Percentiles rank a stretch among this genome's conserved stretches.
Conservation (phyloP, 30 jellyfish, hydroid and myxozoan genomes). For the Turritopsis dohrnii region DNA sequence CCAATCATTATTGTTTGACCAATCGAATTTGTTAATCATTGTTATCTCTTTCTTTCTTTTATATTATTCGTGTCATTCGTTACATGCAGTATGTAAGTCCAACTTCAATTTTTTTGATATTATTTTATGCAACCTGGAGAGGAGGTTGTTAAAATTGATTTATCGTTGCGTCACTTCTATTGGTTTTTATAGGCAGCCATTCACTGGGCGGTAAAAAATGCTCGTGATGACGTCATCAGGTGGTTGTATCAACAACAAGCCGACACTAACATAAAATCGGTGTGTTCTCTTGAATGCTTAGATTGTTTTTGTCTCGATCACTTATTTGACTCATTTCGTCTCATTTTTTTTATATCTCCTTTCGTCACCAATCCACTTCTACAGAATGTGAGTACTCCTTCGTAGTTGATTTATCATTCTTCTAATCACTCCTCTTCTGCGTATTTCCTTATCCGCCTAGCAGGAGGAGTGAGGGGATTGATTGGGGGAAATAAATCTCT, state of each 20-base stretch:
- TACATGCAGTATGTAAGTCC: not conserved
- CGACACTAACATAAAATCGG: constrained; percentile 24
- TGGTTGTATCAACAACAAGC: constrained; percentile 14
- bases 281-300: not conserved
- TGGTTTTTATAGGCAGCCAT: constrained; percentile 15
- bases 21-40: not conserved
- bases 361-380: too few relatives aligned
- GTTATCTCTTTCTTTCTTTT: not conserved
- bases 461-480: too few relatives aligned
- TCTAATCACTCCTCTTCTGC: too few relatives aligned
- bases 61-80: not conserved
- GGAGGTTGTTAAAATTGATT: too few relatives aligned
- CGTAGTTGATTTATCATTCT: too few relatives aligned
- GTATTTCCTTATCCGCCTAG: too few relatives aligned
- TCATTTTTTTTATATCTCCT: too few relatives aligned
- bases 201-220: constrained; percentile 24
- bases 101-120: not conserved
- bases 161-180: not conserved
- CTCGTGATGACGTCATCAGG: not conserved
- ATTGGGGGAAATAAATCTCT: too few relatives aligned
- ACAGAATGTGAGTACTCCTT: too few relatives aligned
- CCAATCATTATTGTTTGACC: not conserved
- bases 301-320: too few relatives aligned
- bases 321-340: too few relatives aligned
- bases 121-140: too few relatives aligned